Evolutionary conservation across 1,140 invertebrate genomes (phyloP).

Genomic region (Brachionus manjavacas): DNA sequence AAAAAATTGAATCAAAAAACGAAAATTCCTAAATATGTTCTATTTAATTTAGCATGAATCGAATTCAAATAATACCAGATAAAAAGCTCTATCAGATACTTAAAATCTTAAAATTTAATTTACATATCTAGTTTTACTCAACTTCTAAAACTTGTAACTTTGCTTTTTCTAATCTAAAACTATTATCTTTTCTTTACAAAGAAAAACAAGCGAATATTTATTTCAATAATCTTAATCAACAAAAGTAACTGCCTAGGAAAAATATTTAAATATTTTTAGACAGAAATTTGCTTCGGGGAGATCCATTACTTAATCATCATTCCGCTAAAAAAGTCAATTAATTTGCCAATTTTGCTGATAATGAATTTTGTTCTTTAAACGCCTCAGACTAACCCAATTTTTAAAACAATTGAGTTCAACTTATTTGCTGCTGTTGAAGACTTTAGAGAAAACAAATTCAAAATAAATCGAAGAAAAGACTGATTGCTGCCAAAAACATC

Average conservation of each 20-base stretch:
- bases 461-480: neutral
- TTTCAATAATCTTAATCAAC: neutral
- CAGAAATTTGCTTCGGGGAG: neutral
- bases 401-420: neutral
- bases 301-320: conserved; percentile 4
- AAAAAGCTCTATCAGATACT: neutral
- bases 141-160: neutral
- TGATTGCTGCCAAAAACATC: neutral
- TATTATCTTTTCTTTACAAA: neutral
- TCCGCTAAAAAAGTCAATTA: neutral
- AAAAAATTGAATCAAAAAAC: no score
- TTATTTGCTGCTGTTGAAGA: neutral
- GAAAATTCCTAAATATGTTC: neutral
- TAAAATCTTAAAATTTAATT: neutral
- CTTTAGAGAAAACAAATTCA: neutral
- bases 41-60: neutral
- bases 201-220: neutral
- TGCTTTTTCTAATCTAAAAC: neutral
- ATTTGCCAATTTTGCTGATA: neutral
- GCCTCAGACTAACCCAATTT: neutral
- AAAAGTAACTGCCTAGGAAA: neutral
- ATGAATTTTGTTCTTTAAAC: neutral
- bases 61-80: neutral
- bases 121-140: neutral
- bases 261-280: neutral